A percentile compares a stretch with the other conserved stretches of the same genome.
phyloP scores from a whole-genome alignment of 2,113 vertebrate species.

The Chitala chitala region DNA sequence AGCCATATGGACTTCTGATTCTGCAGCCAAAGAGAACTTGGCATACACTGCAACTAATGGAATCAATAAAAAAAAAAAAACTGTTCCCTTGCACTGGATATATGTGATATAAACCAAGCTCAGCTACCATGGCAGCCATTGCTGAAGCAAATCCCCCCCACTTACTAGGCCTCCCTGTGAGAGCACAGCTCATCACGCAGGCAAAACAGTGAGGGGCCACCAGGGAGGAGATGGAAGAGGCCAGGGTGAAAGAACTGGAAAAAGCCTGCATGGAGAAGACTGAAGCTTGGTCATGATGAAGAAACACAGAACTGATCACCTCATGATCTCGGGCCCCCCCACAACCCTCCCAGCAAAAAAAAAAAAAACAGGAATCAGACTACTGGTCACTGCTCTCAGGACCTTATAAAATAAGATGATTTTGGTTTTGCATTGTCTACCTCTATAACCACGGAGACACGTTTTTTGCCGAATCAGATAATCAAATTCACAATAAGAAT shows the following conservation, averaged over 20 bases:
- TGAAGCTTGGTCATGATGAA: too few species aligned
- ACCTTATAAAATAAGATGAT: too few species aligned
- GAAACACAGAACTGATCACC: too few species aligned
- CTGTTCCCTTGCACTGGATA: neutral
- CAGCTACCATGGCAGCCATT: neutral
- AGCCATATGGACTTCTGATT: slow-evolving; percentile 53
- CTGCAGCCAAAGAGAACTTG: slow-evolving; percentile 1
- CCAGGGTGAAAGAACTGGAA: neutral
- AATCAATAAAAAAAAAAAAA: neutral
- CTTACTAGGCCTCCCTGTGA: neutral
- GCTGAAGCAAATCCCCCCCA: neutral
- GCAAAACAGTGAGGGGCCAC: neutral
- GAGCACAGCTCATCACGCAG: neutral
- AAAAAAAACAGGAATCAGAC: too few species aligned
- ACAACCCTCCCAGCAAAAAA: too few species aligned
- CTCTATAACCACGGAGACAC: too few species aligned
- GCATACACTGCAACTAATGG: neutral
- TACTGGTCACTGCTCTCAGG: too few species aligned
- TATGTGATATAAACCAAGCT: neutral
- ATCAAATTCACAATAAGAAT: too few species aligned
- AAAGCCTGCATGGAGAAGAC: too few species aligned
- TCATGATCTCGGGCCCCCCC: too few species aligned
- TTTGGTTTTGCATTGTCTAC: too few species aligned
- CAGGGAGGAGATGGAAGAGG: neutral
- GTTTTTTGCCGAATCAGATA: too few species aligned